Conservation (phyloP, 2,797 vertebrate species). For the Gobio occitaniae region DNA sequence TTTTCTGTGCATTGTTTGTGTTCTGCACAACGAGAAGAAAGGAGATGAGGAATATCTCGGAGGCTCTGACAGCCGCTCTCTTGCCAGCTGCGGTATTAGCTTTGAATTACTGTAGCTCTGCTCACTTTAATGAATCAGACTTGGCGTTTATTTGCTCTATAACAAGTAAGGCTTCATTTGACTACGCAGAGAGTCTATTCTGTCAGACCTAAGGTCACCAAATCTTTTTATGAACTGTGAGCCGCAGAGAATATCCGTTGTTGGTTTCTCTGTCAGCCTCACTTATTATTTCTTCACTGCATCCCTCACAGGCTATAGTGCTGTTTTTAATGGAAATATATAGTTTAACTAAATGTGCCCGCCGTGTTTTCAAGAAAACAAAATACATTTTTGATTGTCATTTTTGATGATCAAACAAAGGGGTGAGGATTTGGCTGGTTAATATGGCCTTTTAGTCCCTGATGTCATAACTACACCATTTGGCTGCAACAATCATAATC, state of each 20-base stretch:
- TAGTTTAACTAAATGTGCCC: not conserved
- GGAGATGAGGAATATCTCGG: constrained; percentile 17
- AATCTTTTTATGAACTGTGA: constrained; percentile 49
- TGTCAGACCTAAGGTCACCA: constrained; percentile 28
- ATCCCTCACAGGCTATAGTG: not conserved
- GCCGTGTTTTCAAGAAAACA: not conserved
- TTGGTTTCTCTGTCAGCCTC: constrained; percentile 21
- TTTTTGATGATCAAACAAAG: not conserved
- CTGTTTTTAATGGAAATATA: not conserved
- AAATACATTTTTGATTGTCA: not conserved
- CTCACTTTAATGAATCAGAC: constrained; percentile 55
- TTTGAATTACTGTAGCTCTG: constrained; percentile 54
- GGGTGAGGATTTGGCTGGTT: not conserved
- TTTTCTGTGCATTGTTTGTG: constrained; percentile 16
- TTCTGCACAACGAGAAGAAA: constrained; percentile 12
- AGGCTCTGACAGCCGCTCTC: constrained; percentile 38
- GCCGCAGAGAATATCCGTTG: constrained; percentile 1
- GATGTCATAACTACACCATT: not conserved
- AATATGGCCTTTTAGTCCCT: not conserved
- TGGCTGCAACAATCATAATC: not conserved
- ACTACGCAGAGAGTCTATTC: constrained; percentile 38
- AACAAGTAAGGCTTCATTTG: constrained; percentile 44
- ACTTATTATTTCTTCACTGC: not conserved
- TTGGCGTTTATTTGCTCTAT: constrained; percentile 54
- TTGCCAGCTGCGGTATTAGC: constrained; percentile 55